phyloP scores from a whole-genome alignment of 2,113 vertebrate genomes.

The Neogobius melanostomus region DNA sequence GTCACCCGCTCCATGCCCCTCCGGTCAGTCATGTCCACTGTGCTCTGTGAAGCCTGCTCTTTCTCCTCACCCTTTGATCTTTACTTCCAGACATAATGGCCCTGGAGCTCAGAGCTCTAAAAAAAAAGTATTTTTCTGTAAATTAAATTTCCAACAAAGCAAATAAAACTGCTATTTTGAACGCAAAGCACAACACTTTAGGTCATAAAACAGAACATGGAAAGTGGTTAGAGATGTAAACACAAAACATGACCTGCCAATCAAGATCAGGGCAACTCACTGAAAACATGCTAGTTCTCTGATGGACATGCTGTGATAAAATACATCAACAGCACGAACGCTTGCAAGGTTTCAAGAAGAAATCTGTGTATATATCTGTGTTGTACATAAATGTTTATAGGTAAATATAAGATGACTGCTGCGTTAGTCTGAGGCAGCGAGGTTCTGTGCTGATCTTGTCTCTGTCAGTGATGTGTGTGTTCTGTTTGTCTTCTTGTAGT shows the following conservation, averaged over 20 bases:
- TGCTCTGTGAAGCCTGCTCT: constrained; percentile 59
- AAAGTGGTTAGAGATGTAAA: too few species aligned
- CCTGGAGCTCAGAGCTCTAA: constrained; percentile 69
- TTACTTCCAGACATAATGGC: constrained; percentile 79
- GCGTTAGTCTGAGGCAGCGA: constrained; percentile 46
- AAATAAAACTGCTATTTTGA: neutral
- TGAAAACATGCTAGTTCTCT: neutral
- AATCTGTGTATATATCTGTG: neutral
- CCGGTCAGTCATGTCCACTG: constrained; percentile 72
- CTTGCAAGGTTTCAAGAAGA: neutral
- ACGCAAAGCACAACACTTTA: neutral
- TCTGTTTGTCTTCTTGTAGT: constrained; percentile 79
- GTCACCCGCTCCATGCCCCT: constrained; percentile 60
- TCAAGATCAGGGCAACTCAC: neutral
- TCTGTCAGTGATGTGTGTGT: constrained; percentile 78
- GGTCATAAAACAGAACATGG: neutral
- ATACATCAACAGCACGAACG: neutral
- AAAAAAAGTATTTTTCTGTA: constrained; percentile 2
- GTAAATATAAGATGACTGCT: neutral
- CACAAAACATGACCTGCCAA: neutral
- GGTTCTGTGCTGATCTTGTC: constrained; percentile 77
- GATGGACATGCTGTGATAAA: neutral
- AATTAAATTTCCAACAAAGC: neutral
- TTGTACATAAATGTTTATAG: neutral
- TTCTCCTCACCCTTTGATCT: constrained; percentile 35